Percentiles rank a stretch among this genome's conserved stretches.
phyloP scores from a whole-genome alignment of 2,797 vertebrate species.

The Gymnopithys bicolor region DNA sequence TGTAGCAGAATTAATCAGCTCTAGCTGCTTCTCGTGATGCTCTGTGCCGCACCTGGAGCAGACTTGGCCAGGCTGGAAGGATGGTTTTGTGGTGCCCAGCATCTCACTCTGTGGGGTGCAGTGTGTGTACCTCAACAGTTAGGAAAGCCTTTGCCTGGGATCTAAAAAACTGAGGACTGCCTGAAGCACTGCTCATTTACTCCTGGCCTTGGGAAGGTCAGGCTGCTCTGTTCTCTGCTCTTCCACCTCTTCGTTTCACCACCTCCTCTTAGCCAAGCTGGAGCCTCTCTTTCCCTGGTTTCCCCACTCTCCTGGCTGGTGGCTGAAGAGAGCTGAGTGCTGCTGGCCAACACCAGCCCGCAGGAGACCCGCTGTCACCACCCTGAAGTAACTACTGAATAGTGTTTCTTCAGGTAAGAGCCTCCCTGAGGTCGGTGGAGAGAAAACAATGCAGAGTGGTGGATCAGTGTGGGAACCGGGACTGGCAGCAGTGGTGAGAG shows the following conservation, averaged over 20 bases:
- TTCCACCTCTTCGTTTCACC: not conserved
- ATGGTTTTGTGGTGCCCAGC: not conserved
- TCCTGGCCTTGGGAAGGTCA: not conserved
- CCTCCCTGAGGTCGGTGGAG: not conserved
- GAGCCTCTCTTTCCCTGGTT: not conserved
- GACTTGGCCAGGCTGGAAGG: not conserved
- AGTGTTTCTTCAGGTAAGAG: not conserved
- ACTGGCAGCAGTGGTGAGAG: not conserved
- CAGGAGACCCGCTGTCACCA: not conserved
- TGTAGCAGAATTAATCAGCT: not conserved
- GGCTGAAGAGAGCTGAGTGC: not conserved
- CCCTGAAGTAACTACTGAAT: not conserved
- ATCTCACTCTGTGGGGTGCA: not conserved
- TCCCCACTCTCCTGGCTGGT: fast-evolving
- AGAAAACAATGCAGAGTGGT: not conserved
- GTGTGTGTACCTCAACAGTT: fast-evolving
- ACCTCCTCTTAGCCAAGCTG: not conserved
- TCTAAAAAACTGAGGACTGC: not conserved
- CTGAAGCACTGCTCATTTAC: not conserved
- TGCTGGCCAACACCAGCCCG: not conserved
- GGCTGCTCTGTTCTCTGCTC: not conserved
- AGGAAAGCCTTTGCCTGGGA: not conserved
- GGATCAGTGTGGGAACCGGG: fast-evolving
- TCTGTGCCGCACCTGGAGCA: not conserved
- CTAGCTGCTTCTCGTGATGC: fast-evolving